A percentile compares a stretch with the other conserved stretches of the same genome.
Evolutionary conservation across 2,113 vertebrate genomes (phyloP).

Genomic region (Spea bombifrons): DNA sequence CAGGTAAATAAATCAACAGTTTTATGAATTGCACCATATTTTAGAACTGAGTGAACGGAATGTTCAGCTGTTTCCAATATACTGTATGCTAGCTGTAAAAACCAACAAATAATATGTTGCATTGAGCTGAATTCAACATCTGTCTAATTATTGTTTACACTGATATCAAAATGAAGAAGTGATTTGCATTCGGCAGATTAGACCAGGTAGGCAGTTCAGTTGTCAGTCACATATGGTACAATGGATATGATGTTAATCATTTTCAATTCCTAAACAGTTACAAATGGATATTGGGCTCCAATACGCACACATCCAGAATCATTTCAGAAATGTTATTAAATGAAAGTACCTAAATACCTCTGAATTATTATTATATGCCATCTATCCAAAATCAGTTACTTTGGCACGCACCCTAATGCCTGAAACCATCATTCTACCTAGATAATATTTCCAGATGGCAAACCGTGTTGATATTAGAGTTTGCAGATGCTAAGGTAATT

Average conservation of each 20-base stretch:
- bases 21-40: too few species aligned
- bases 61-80: too few species aligned
- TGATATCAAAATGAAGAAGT: too few species aligned
- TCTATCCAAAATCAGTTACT: neutral
- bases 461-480: conserved; percentile 21
- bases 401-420: neutral
- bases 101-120: too few species aligned
- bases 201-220: too few species aligned
- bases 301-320: neutral
- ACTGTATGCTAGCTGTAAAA: too few species aligned
- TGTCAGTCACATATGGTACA: neutral
- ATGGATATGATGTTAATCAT: neutral
- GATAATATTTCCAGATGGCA: conserved; percentile 32
- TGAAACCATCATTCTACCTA: neutral
- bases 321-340: neutral
- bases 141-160: too few species aligned
- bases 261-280: neutral
- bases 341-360: neutral
- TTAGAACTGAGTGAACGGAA: too few species aligned
- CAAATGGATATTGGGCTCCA: neutral
- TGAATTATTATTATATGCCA: neutral
- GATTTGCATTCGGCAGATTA: too few species aligned
- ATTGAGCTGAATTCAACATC: too few species aligned
- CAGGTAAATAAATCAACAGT: too few species aligned
- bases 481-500: conserved; percentile 17